A percentile compares a stretch with the other conserved stretches of the same genome.
These are phyloP conservation scores for Varecia variegata DNA, from an alignment of 2,797 vertebrate genomes.

Conservation along the genomic window DNA sequence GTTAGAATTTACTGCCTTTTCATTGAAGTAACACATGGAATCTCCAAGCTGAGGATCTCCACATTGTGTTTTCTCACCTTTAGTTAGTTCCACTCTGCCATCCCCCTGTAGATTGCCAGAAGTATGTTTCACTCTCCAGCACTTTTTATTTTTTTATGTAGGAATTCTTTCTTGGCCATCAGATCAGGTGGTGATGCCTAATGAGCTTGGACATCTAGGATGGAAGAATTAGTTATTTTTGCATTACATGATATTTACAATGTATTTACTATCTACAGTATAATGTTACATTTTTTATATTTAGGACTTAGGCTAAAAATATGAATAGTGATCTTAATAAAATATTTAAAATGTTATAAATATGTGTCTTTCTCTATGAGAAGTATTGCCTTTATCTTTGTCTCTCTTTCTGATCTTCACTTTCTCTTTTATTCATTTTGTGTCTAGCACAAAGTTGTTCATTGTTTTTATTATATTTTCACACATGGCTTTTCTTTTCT, in stretches of 20 bases:
- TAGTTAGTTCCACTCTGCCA: neutral
- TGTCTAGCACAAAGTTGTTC: neutral
- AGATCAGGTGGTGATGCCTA: neutral
- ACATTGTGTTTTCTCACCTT: neutral
- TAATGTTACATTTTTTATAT: neutral
- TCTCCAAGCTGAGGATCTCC: neutral
- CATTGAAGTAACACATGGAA: neutral
- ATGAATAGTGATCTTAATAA: neutral
- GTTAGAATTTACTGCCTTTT: neutral
- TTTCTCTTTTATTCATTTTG: slow-evolving; percentile 22
- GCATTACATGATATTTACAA: neutral
- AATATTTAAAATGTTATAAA: neutral
- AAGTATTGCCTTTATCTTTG: slow-evolving; percentile 4
- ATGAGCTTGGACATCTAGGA: neutral
- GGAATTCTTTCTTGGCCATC: neutral
- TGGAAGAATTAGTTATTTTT: neutral
- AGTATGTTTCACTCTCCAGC: neutral
- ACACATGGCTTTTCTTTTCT: neutral
- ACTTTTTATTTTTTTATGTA: neutral
- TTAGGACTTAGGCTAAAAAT: neutral
- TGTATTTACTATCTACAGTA: neutral
- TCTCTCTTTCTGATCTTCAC: neutral
- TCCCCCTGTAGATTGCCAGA: neutral
- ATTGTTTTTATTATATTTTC: neutral
- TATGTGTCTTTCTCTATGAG: neutral